Evolutionary conservation across 2,797 vertebrate genomes (phyloP), one percentile per base, ranked within the genome.

Genomic region (Myiotriccus ornatus): DNA sequence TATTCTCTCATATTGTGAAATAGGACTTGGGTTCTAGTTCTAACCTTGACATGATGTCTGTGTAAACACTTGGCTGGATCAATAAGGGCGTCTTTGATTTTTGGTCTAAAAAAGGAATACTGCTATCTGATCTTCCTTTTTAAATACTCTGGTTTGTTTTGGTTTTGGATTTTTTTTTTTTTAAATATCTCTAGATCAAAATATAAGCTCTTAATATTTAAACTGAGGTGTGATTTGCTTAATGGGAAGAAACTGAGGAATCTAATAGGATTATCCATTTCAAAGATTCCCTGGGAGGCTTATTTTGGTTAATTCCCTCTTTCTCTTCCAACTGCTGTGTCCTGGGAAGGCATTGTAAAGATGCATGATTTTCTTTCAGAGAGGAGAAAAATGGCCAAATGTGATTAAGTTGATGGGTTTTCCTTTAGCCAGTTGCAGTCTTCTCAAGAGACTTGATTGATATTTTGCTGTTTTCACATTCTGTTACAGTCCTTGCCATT

Each of bases 391-490:
- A 78, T 59, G 28, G 14, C 25, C 39, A 79, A 55, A 74, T 86
- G 56, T 91, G 37, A 71, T 77, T 70, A 84, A 84, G 63, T 69
- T 59, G 83, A 84, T 56, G 41, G 14, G 46, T 70, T 70, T 91
- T 44, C 34, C 44, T 84, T 95, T 34, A 68, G 70, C 34, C 41
- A 55, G 27, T 59, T 67, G 28, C 69, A 76, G 30, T 50, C 60
- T 80, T 90, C 82, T 53, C 46, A 25, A 39, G 37, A 53, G 43
- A 65, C 28, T 74, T 95, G 86, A 90, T 63, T 41, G 46, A 84
- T 93, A n/a, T 50, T 93, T 88, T 95, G 34, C 75, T 4, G 2
- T 87, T 94, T 96, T 90, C 56, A 47, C 35, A 62, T 89, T 71
- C 90, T 23, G 43, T 84, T 84, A 49, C 23, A 17, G 35, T 70